Conservation (phyloP, 2,113 vertebrate genomes). For the Aphyosemion australe region DNA sequence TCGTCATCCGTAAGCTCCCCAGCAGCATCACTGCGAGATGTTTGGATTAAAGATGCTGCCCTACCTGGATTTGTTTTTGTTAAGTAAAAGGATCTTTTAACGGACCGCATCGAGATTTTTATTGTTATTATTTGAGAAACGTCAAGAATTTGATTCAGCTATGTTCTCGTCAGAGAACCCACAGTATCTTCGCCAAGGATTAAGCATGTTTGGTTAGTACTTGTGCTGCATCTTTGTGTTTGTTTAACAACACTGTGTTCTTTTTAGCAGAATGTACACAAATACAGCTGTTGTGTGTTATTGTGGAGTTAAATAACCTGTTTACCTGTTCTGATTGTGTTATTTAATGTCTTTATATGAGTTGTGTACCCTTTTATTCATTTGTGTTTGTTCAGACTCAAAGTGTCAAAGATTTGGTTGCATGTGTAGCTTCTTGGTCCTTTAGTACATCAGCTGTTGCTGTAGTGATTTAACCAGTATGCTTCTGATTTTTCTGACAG, state of each 20-base stretch:
- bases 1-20: conserved; percentile 56
- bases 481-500: conserved; percentile 8
- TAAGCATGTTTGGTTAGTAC: conserved; percentile 85
- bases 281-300: background rate
- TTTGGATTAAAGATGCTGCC: conserved; percentile 54
- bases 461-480: conserved; percentile 46
- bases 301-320: background rate
- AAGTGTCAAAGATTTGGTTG: conserved; percentile 35
- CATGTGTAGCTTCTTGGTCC: too few species aligned
- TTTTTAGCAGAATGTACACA: conserved; percentile 9
- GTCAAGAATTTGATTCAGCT: conserved; percentile 47
- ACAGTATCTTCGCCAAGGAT: conserved; percentile 82
- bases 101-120: conserved; percentile 36
- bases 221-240: conserved; percentile 20
- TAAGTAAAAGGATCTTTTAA: conserved; percentile 33
- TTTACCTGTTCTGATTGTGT: background rate
- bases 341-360: background rate
- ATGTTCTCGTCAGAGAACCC: conserved; percentile 85
- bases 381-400: conserved; percentile 14
- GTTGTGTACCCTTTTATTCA: background rate
- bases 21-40: conserved; percentile 43
- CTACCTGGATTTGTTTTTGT: conserved; percentile 34
- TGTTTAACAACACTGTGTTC: background rate
- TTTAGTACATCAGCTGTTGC: conserved; percentile 55
- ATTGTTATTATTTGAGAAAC: conserved; percentile 36